These are phyloP conservation scores for Muschampia plurimacula DNA, from an alignment of 2,888 invertebrate genomes.

Conservation along the genomic window DNA sequence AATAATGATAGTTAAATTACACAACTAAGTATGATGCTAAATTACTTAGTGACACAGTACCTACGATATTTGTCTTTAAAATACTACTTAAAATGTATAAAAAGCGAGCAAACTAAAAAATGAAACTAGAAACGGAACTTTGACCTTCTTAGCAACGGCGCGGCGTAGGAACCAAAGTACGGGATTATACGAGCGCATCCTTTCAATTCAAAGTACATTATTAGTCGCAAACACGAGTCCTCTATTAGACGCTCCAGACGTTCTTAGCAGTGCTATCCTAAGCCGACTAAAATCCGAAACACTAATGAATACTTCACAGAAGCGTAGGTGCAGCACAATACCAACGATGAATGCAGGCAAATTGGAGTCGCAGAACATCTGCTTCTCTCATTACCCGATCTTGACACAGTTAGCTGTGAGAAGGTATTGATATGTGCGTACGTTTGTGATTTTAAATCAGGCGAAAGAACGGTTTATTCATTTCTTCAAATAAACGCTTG, in stretches of 20 bases:
- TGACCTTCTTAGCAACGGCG: background rate
- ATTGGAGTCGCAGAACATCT: conserved; percentile 41
- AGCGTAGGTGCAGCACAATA: conserved; percentile 25
- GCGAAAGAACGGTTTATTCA: background rate
- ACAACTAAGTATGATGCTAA: too few relatives aligned
- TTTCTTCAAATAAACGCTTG: too few relatives aligned
- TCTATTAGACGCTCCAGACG: background rate
- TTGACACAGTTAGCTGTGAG: conserved; percentile 55
- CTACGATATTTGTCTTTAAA: too few relatives aligned
- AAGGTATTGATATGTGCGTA: background rate
- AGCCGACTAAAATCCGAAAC: conserved; percentile 24
- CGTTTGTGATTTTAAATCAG: background rate
- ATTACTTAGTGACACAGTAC: too few relatives aligned
- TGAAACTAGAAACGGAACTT: too few relatives aligned
- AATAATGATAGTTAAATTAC: too few relatives aligned
- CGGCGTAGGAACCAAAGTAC: background rate
- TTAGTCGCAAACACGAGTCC: conserved; percentile 5
- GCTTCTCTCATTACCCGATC: conserved; percentile 52
- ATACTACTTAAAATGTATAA: too few relatives aligned
- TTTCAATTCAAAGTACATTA: background rate
- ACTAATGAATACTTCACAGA: conserved; percentile 39
- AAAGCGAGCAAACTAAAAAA: too few relatives aligned
- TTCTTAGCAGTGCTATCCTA: conserved; percentile 4
- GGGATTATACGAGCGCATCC: background rate
- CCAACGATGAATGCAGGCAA: conserved; percentile 28